These are phyloP conservation scores for Apoda limacodes DNA, from an alignment of 2,888 invertebrate species.

Conservation along the genomic window DNA sequence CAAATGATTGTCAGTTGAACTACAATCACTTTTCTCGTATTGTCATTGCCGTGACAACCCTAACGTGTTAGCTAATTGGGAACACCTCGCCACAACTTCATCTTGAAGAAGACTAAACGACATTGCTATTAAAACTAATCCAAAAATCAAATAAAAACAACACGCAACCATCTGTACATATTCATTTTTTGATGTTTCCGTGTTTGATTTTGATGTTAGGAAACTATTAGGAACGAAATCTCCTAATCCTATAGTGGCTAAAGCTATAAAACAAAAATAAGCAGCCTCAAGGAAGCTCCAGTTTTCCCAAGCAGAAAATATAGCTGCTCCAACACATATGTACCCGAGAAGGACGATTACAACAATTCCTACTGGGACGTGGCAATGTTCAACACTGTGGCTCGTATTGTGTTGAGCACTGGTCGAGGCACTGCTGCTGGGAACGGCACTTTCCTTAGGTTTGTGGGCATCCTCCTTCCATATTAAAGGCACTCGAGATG, in stretches of 20 bases:
- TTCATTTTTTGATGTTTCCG: slow-evolving; percentile 59
- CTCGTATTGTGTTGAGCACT: slow-evolving; percentile 42
- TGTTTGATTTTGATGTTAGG: slow-evolving; percentile 48
- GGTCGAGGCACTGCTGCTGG: slow-evolving; percentile 46
- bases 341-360: slow-evolving; percentile 78
- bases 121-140: slow-evolving; percentile 85
- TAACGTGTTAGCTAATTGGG: slow-evolving; percentile 76
- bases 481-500: slow-evolving; percentile 81
- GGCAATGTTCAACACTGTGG: slow-evolving; percentile 48
- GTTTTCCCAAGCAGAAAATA: slow-evolving; percentile 84
- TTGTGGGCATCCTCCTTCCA: slow-evolving; percentile 66
- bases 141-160: slow-evolving; percentile 82
- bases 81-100: slow-evolving; percentile 79
- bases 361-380: slow-evolving; percentile 65
- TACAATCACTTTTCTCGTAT: slow-evolving; percentile 62
- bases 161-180: slow-evolving; percentile 83
- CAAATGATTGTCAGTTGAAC: slow-evolving; percentile 54
- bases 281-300: slow-evolving; percentile 86
- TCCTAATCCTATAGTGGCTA: slow-evolving; percentile 86
- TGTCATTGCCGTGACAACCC: slow-evolving; percentile 75
- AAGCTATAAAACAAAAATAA: slow-evolving; percentile 87
- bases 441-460: slow-evolving; percentile 42
- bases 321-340: slow-evolving; percentile 80
- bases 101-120: slow-evolving; percentile 87
- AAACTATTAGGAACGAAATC: slow-evolving; percentile 77